Conservation (phyloP, 2,113 vertebrate genomes). For the Paralichthys olivaceus region DNA sequence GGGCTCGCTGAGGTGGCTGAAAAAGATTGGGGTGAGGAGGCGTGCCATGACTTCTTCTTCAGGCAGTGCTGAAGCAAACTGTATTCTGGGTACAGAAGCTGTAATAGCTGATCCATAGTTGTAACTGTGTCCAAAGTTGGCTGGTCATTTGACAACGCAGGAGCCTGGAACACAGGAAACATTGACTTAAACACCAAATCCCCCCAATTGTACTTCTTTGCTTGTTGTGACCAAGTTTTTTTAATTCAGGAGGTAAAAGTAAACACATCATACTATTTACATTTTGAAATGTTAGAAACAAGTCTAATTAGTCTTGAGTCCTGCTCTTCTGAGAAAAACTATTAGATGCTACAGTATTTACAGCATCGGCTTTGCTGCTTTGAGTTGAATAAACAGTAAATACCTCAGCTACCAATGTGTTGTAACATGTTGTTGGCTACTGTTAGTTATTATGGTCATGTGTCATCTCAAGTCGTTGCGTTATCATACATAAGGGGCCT, state of each 20-base stretch:
- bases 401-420: constrained; percentile 68
- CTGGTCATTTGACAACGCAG: constrained; percentile 50
- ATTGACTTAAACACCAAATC: not conserved
- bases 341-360: constrained; percentile 10
- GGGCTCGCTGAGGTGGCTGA: constrained; percentile 49
- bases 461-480: constrained; percentile 37
- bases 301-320: not conserved
- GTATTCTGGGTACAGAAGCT: constrained; percentile 75
- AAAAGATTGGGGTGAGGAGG: constrained; percentile 48
- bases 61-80: constrained; percentile 73
- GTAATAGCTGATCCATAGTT: constrained; percentile 72
- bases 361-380: constrained; percentile 18
- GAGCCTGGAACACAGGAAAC: constrained; percentile 36
- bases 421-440: constrained; percentile 69
- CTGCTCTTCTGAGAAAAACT: constrained; percentile 6
- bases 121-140: constrained; percentile 63
- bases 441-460: constrained; percentile 42
- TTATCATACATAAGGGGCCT: not conserved
- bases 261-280: not conserved
- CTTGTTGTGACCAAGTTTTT: too few species aligned
- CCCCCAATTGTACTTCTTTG: not conserved
- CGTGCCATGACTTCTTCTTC: constrained; percentile 60
- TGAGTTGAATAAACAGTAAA: constrained; percentile 57
- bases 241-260: not conserved
- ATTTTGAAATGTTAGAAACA: not conserved